These are phyloP conservation scores for Abramis brama DNA, from an alignment of 2,113 vertebrate genomes.

Conservation along the genomic window DNA sequence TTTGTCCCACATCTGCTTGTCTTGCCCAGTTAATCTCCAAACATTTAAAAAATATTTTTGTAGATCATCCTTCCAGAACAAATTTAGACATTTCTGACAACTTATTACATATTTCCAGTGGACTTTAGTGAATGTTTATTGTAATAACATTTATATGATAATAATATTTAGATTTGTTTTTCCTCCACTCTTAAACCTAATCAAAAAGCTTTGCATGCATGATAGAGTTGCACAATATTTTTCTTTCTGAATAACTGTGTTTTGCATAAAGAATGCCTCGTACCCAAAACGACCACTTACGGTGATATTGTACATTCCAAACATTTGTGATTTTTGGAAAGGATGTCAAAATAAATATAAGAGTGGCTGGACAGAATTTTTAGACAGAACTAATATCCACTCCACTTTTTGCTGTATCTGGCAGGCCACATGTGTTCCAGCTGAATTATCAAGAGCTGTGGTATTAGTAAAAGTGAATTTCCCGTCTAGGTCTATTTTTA, in stretches of 20 bases:
- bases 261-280: conserved; percentile 35
- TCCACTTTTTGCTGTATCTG: conserved; percentile 42
- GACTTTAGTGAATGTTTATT: conserved; percentile 57
- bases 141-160: conserved; percentile 57
- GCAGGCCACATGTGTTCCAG: conserved; percentile 68
- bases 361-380: conserved; percentile 44
- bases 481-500: conserved; percentile 69
- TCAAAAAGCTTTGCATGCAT: conserved; percentile 51
- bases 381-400: conserved; percentile 41
- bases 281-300: conserved; percentile 37
- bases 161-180: conserved; percentile 66
- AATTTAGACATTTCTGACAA: conserved; percentile 59
- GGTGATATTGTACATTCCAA: conserved; percentile 58
- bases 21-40: conserved; percentile 32
- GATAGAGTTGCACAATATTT: conserved; percentile 58
- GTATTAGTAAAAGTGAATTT: conserved; percentile 56
- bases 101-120: conserved; percentile 50
- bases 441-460: conserved; percentile 54
- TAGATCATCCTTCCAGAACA: conserved; percentile 52
- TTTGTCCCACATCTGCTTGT: conserved; percentile 32
- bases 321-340: conserved; percentile 63
- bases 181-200: conserved; percentile 43
- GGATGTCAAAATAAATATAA: conserved; percentile 58
- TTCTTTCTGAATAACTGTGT: conserved; percentile 63
- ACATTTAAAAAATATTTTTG: conserved; percentile 35